Evolutionary conservation across 2,797 vertebrate genomes (phyloP), one percentile per base, ranked within the genome.

Genomic region (Lutjanus argentimaculatus): DNA sequence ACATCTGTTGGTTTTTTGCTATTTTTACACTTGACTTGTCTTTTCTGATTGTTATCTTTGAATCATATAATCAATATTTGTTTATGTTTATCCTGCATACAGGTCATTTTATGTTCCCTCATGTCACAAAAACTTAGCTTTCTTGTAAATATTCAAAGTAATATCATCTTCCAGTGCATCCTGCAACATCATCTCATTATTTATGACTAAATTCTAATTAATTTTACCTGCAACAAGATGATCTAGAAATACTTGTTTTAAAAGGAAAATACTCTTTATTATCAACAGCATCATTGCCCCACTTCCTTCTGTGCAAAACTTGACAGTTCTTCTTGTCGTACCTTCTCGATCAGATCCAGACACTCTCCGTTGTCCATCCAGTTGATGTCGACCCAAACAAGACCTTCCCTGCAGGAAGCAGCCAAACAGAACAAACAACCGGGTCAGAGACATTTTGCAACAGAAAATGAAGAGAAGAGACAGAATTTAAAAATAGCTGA

Each of bases 291-390:
- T 19, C 46, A 46, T 48, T 45, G 43, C 3, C 14, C 11, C 1
- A 17, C 52, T 2, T 16, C 19, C n/a, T n/a, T n/a, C n/a, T n/a
- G n/a, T n/a, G n/a, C 7, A 16, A 0, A 30, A 16, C 19, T 8
- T 30, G 1, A 36, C 51, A 14, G 17, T 1, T 8, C 7, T 11
- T 36, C 57, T 11, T 14, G 10, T 13, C 17, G 1, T 93, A 99
- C 98, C 97, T 99, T 99, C 93, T 99, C 98, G 65, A 99, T 99
- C 75, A 99, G 94, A 91, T 99, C 98, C 88, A 99, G 91, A 88
- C 98, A 99, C 87, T 99, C 98, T 56, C 97, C 97, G 52, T 99
- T 99, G 92, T 99, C 98, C 93, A 96, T 97, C 98, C 98, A 99
- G 94, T 98, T 94, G 71, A 99, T 97, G 87, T 98, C 97, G 74